These are phyloP conservation scores for Xenotilapia flavipinnis DNA, from an alignment of 2,113 vertebrate genomes.

Conservation along the genomic window DNA sequence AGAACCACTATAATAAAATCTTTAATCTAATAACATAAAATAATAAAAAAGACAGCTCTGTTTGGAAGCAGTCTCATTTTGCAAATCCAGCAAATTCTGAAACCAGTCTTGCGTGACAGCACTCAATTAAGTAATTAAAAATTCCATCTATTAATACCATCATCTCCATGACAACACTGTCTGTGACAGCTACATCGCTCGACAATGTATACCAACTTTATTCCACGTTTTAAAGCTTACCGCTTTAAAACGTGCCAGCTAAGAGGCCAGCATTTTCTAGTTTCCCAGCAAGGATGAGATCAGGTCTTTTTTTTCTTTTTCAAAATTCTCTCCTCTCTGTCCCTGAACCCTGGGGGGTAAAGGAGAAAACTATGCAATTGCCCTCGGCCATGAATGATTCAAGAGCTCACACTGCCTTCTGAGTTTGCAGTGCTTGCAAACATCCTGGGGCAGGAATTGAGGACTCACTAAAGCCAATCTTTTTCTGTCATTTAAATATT, in stretches of 20 bases:
- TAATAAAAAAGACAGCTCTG: background rate
- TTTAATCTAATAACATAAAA: background rate
- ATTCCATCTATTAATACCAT: background rate
- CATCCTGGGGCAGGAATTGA: background rate
- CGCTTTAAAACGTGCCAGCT: background rate
- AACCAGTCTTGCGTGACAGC: background rate
- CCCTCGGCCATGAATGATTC: conserved; percentile 45
- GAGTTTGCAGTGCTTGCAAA: conserved; percentile 7
- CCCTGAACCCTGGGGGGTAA: conserved; percentile 22
- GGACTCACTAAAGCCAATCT: background rate
- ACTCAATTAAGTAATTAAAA: background rate
- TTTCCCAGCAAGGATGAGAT: background rate
- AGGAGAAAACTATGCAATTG: conserved; percentile 4
- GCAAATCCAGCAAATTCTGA: background rate
- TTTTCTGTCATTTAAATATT: background rate
- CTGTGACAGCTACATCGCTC: background rate
- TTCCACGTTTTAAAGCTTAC: background rate
- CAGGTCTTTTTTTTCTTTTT: background rate
- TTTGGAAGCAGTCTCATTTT: background rate
- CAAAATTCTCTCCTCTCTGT: background rate
- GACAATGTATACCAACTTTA: background rate
- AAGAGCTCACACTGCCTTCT: conserved; percentile 33
- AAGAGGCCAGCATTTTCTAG: background rate
- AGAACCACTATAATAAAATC: background rate
- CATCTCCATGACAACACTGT: background rate